A percentile compares a stretch with the other conserved stretches of the same genome.
Evolutionary conservation across 1,140 invertebrate species (phyloP).

Genomic region (Tetramorium alpestre): DNA sequence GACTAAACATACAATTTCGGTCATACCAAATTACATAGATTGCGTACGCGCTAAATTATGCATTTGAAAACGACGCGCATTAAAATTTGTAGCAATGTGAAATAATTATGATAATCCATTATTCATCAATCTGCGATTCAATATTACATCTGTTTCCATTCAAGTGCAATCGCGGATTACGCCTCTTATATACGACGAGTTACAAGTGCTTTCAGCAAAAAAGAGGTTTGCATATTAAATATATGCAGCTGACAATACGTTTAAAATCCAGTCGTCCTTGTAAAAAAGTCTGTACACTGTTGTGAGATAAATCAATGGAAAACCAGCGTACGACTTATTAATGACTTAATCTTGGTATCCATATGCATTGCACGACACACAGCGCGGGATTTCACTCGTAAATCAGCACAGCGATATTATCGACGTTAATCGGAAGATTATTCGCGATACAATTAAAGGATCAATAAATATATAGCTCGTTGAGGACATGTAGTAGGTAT

Average conservation of each 20-base stretch:
- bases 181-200: not conserved
- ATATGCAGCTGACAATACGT: not conserved
- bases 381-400: not conserved
- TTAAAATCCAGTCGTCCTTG: constrained; percentile 8
- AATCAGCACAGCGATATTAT: not conserved
- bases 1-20: not conserved
- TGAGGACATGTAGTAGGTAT: constrained; percentile 34
- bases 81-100: not conserved
- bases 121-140: not conserved
- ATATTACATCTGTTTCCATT: constrained; percentile 18
- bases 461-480: constrained; percentile 48
- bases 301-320: not conserved
- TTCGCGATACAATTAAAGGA: constrained; percentile 56
- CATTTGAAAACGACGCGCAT: not conserved
- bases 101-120: constrained; percentile 1
- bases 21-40: not conserved
- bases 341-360: not conserved
- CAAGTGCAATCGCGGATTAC: not conserved
- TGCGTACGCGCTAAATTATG: not conserved
- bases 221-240: constrained; percentile 13
- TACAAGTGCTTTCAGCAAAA: not conserved
- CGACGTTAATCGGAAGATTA: constrained; percentile 22
- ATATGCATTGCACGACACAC: not conserved
- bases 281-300: not conserved
- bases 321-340: not conserved